Percentiles rank a stretch among this genome's conserved stretches.
Evolutionary conservation across 2,113 vertebrate species (phyloP).

Genomic region (Rhynchopsitta pachyrhyncha): DNA sequence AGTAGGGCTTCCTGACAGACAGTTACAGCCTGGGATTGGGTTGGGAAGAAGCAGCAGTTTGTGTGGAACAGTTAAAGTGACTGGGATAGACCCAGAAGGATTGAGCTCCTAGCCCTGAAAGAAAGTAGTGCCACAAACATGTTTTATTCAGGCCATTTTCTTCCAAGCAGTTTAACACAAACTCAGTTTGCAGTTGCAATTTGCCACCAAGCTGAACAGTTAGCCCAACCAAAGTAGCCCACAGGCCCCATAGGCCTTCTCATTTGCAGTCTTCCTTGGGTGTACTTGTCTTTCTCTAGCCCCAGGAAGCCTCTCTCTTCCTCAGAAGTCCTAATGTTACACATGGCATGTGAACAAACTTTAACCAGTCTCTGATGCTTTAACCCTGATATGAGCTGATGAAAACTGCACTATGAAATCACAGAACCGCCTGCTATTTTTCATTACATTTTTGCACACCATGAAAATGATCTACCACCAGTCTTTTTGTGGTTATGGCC

Average conservation of each 20-base stretch:
- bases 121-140: neutral
- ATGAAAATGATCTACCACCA: neutral
- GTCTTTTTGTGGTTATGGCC: neutral
- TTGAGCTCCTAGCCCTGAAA: neutral
- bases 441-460: neutral
- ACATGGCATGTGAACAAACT: neutral
- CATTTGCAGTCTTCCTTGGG: neutral
- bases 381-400: neutral
- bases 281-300: neutral
- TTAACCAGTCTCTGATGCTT: neutral
- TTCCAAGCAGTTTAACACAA: neutral
- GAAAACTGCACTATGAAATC: neutral
- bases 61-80: neutral
- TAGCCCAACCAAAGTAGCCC: neutral
- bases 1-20: neutral
- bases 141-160: neutral
- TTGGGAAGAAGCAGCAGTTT: neutral
- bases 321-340: neutral
- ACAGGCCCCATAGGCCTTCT: neutral
- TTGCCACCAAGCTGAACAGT: neutral
- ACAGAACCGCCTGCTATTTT: neutral
- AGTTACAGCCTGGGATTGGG: neutral
- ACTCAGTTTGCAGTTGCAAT: neutral
- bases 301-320: neutral
- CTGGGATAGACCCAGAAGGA: neutral